Conservation (phyloP, 2,888 invertebrate genomes). For the Laothoe populi region DNA sequence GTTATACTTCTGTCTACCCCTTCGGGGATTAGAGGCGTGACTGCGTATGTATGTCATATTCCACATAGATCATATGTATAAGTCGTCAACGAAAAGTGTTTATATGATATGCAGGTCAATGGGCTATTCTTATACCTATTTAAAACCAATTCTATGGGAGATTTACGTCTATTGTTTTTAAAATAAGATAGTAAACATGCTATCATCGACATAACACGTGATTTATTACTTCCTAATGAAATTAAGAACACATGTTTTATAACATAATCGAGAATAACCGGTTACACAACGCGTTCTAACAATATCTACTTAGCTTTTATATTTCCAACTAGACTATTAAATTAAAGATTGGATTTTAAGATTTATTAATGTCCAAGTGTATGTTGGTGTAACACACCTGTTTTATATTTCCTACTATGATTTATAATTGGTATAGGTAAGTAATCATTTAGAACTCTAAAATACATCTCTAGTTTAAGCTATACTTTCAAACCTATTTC, state of each 20-base stretch:
- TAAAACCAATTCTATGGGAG: not conserved
- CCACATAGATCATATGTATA: no score
- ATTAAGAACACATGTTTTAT: conserved; percentile 28
- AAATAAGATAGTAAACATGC: not conserved
- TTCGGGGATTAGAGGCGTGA: no score
- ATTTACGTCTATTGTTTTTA: not conserved
- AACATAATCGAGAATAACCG: conserved; percentile 29
- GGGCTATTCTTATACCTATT: not conserved
- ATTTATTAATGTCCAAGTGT: not conserved
- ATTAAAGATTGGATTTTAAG: conserved; percentile 4
- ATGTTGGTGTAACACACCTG: conserved; percentile 3
- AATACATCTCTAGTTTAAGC: no score
- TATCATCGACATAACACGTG: conserved; percentile 4
- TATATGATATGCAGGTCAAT: no score
- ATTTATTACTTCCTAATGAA: conserved; percentile 30
- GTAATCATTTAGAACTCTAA: not conserved
- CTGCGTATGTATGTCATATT: no score
- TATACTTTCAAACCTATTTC: no score
- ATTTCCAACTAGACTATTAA: not conserved
- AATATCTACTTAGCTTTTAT: not conserved
- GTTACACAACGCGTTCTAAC: conserved; percentile 24
- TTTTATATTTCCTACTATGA: conserved; percentile 3
- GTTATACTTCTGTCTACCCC: no score
- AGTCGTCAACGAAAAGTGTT: no score
- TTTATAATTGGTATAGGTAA: not conserved